Evolutionary conservation across 2,888 invertebrate species (phyloP).

Genomic region (Apocheima hispidaria): DNA sequence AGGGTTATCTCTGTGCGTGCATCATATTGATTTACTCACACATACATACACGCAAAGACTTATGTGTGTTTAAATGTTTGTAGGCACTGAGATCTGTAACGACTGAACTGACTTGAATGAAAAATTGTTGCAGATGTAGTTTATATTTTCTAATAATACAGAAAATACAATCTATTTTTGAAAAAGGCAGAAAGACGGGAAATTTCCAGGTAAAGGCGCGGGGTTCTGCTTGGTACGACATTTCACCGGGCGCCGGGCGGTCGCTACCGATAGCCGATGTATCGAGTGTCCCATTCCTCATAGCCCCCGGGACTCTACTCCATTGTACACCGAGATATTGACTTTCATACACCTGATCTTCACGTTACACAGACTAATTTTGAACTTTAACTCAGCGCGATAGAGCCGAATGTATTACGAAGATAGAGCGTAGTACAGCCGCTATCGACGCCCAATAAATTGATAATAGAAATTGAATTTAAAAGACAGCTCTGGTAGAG

Average conservation of each 20-base stretch:
- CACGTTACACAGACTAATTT: conserved; percentile 13
- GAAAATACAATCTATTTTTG: background rate
- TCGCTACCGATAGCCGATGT: conserved; percentile 28
- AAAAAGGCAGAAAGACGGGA: background rate
- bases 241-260: background rate
- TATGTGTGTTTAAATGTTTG: background rate
- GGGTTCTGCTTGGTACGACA: no score
- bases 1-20: conserved; percentile 19
- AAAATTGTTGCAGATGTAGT: background rate
- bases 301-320: conserved; percentile 29
- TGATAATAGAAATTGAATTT: conserved; percentile 45
- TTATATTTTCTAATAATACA: background rate
- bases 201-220: background rate
- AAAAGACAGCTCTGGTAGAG: conserved; percentile 35
- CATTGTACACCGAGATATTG: conserved; percentile 33
- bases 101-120: background rate
- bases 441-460: conserved; percentile 36
- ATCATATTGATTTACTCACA: conserved; percentile 5
- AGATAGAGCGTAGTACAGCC: background rate
- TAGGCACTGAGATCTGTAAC: background rate
- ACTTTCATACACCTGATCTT: conserved; percentile 27
- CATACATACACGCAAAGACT: background rate
- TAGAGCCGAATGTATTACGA: conserved; percentile 30
- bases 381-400: conserved; percentile 7
- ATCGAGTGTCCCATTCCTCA: conserved; percentile 39